phyloP scores from a whole-genome alignment of 2,797 vertebrate species.

The Syngnathus acus region DNA sequence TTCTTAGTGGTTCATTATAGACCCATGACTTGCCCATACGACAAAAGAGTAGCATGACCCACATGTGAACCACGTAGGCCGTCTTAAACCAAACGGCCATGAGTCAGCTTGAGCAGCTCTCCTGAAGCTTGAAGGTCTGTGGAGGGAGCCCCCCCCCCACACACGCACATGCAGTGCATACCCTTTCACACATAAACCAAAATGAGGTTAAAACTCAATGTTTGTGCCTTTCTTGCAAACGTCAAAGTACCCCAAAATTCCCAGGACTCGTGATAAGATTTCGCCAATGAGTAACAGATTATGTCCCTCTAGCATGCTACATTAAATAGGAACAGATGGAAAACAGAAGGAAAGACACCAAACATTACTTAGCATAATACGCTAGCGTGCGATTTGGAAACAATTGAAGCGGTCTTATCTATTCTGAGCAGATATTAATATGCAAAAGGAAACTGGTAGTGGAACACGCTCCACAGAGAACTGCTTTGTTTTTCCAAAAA shows the following conservation, averaged over 20 bases:
- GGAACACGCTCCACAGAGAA: conserved; percentile 34
- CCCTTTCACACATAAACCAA: conserved; percentile 9
- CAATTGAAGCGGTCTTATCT: conserved; percentile 33
- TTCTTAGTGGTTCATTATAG: conserved; percentile 43
- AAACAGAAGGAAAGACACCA: not conserved
- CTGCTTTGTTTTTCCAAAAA: conserved; percentile 33
- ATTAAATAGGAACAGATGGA: conserved; percentile 1
- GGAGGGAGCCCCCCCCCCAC: conserved; percentile 29
- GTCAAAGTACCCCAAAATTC: conserved; percentile 30
- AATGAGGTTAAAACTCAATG: conserved; percentile 22
- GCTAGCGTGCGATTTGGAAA: conserved; percentile 38
- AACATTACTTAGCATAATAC: conserved; percentile 33
- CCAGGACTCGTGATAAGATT: conserved; percentile 46
- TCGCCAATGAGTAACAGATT: conserved; percentile 51
- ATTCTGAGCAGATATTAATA: conserved; percentile 43
- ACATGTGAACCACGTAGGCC: conserved; percentile 44
- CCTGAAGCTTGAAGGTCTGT: conserved; percentile 9
- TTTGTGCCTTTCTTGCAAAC: too few species aligned
- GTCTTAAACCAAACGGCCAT: conserved; percentile 36
- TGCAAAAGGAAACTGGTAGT: conserved; percentile 40
- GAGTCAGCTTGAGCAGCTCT: conserved; percentile 28
- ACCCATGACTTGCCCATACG: conserved; percentile 20
- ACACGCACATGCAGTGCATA: conserved; percentile 15
- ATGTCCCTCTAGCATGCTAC: conserved; percentile 21
- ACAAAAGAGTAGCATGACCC: conserved; percentile 50